These are phyloP conservation scores for Ciconia boyciana DNA, from an alignment of 2,113 vertebrate species.

Conservation along the genomic window DNA sequence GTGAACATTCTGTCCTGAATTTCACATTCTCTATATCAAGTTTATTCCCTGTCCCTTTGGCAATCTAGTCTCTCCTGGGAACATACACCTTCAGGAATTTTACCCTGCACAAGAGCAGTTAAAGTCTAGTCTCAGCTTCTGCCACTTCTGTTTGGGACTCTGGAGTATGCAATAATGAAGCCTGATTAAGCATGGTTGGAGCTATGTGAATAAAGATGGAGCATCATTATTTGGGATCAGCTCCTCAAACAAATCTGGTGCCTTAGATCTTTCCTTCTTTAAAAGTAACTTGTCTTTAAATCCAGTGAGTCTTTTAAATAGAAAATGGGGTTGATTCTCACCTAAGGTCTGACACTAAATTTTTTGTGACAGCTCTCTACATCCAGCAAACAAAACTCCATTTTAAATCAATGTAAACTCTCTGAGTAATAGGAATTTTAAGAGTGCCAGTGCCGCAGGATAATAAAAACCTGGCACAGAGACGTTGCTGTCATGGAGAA, in stretches of 20 bases:
- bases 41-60: background rate
- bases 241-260: background rate
- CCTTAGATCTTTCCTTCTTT: background rate
- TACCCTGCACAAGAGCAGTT: background rate
- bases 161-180: background rate
- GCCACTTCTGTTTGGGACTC: background rate
- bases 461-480: conserved; percentile 57
- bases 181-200: background rate
- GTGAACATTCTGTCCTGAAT: background rate
- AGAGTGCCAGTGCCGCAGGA: conserved; percentile 30
- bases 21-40: background rate
- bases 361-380: background rate
- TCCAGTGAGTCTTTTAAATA: background rate
- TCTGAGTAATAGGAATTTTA: conserved; percentile 1
- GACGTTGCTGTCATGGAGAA: conserved; percentile 38
- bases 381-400: background rate
- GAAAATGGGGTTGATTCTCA: background rate
- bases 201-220: background rate
- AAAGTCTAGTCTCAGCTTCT: background rate
- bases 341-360: background rate
- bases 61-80: background rate
- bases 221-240: background rate
- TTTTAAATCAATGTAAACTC: conserved; percentile 45
- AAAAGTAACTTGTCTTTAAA: background rate
- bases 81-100: background rate